Conservation (phyloP, 2,113 vertebrate genomes). For the Eulemur rufifrons region DNA sequence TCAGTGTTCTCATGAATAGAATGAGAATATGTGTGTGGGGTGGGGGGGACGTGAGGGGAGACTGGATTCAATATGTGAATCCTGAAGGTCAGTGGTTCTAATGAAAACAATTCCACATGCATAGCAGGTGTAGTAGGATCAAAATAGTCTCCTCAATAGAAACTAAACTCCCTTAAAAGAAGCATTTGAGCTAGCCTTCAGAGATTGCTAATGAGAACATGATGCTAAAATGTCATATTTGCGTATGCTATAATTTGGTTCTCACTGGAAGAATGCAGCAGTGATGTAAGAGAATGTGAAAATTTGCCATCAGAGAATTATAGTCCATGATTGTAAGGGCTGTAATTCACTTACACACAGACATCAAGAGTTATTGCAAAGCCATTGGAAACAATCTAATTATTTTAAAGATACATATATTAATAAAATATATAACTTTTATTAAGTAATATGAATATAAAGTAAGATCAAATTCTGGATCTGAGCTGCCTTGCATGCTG, state of each 20-base stretch:
- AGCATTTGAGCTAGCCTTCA: neutral
- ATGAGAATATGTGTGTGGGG: neutral
- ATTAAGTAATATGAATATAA: neutral
- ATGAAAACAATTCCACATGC: neutral
- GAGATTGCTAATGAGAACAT: neutral
- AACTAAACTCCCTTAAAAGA: neutral
- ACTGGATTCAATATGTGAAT: neutral
- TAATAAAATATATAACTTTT: neutral
- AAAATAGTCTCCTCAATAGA: neutral
- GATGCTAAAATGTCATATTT: neutral
- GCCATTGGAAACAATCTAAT: neutral
- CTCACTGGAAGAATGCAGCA: neutral
- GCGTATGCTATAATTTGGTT: neutral
- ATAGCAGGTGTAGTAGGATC: neutral
- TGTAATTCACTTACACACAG: neutral
- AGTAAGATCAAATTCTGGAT: neutral
- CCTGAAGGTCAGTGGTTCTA: neutral
- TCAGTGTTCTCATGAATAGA: conserved; percentile 1
- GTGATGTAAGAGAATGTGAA: conserved; percentile 3
- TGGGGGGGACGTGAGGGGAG: neutral
- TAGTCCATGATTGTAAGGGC: neutral
- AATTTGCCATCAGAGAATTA: neutral
- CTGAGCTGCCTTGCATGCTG: neutral
- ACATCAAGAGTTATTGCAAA: conserved; percentile 26
- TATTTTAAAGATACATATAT: neutral